Conservation (phyloP, 2,888 invertebrate genomes). For the Amphipyra tragopoginis region DNA sequence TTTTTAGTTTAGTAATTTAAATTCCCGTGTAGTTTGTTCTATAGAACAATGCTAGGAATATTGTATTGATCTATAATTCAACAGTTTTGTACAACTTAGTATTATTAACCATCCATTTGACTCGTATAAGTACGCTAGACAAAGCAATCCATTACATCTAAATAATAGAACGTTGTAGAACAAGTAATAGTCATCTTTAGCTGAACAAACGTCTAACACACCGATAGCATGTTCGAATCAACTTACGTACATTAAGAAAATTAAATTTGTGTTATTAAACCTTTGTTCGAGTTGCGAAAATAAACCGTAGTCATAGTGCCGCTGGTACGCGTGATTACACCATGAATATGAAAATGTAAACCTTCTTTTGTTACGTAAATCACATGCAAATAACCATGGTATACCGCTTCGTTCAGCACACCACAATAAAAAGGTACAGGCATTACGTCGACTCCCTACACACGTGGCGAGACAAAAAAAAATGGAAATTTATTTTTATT, state of each 20-base stretch:
- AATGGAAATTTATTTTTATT: slow-evolving; percentile 61
- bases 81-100: no score
- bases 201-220: slow-evolving; percentile 1
- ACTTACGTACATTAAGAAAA: slow-evolving; percentile 8
- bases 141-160: not conserved
- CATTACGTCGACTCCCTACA: slow-evolving; percentile 11
- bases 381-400: slow-evolving; percentile 45
- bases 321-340: slow-evolving; percentile 36
- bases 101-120: no score
- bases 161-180: not conserved
- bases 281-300: slow-evolving; percentile 24
- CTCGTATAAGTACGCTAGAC: no score
- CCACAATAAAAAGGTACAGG: slow-evolving; percentile 12
- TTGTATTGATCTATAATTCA: no score
- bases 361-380: slow-evolving; percentile 60
- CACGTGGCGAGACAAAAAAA: slow-evolving; percentile 52
- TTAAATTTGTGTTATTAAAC: slow-evolving; percentile 9
- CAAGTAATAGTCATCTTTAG: not conserved
- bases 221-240: slow-evolving; percentile 1
- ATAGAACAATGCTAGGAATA: no score
- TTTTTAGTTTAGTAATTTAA: no score
- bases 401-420: slow-evolving; percentile 11
- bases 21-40: not conserved
- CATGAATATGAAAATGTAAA: slow-evolving; percentile 59
- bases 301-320: slow-evolving; percentile 23